These are phyloP conservation scores for Platysteira castanea DNA, from an alignment of 2,113 vertebrate species.

Conservation along the genomic window DNA sequence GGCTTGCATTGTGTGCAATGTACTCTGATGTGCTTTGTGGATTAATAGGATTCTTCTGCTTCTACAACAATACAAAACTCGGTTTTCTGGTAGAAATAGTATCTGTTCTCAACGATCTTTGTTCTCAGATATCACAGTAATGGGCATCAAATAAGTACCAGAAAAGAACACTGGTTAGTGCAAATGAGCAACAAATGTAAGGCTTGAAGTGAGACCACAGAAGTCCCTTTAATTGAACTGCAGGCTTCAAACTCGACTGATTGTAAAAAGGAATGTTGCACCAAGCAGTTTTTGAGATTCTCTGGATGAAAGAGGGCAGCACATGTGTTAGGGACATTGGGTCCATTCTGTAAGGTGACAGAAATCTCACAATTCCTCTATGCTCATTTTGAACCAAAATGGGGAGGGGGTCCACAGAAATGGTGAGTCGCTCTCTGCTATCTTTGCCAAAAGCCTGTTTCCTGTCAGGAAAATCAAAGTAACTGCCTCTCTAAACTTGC, in stretches of 20 bases:
- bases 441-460: background rate
- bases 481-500: background rate
- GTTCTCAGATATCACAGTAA: constrained; percentile 57
- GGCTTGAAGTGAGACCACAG: background rate
- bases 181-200: constrained; percentile 62
- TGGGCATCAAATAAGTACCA: constrained; percentile 29
- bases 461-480: background rate
- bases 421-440: background rate
- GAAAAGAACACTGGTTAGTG: background rate
- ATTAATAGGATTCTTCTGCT: constrained; percentile 52
- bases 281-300: background rate
- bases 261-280: background rate
- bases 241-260: background rate
- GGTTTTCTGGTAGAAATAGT: constrained; percentile 5
- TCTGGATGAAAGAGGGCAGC: background rate
- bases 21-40: background rate
- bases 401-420: background rate
- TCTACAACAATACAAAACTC: background rate
- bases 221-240: background rate
- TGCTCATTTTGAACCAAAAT: background rate
- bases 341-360: background rate
- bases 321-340: too few relatives aligned
- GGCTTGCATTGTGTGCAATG: background rate
- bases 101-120: constrained; percentile 35
- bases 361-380: background rate